Evolutionary conservation across 2,888 invertebrate genomes (phyloP), one percentile per base, ranked within the genome.

Genomic region (Eupeodes latifasciatus): DNA sequence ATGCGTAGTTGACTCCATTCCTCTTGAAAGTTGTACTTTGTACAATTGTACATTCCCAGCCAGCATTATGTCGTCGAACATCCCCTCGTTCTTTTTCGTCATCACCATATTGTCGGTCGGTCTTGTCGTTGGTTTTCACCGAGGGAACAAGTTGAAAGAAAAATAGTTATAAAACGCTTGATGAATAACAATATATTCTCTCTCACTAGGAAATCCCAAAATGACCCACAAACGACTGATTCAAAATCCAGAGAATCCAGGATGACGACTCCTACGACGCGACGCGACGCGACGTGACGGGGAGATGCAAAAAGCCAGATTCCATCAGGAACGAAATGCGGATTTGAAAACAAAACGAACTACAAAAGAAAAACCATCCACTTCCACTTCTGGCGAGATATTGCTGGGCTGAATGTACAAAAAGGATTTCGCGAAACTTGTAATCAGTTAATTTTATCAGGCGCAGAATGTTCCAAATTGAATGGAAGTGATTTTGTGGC

Each of bases 391-490:
- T 40, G 40, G 40, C 40, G 27, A 27, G 27, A 27, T 27, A 27
- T 40, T 5, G 40, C 40, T 59, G 19, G 19, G 59, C 44, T 81
- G 85, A 84, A 88, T 81, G 57, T 85, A 75, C 75, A 88, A 88
- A 87, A 85, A 85, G 80, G 88, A 84, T 88, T 88, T 76, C 81
- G 84, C 84, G 88, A 9, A 77, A 84, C 81, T 84, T 78, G 85
- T 85, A 88, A 88, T 88, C 88, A 88, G 88, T 88, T 88, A 88
- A 88, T 88, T 88, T 84, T 85, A 88, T 88, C 81, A 79, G 74
- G 81, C 80, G 16, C 88, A 84, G 81, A 81, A 61, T 87, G 80
- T 77, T 81, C 87, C 51, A 72, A 87, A 87, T 83, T 87, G 83
- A 87, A 83, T 83, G 76, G 71, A 80, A 87, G 80, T 77, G 77